Percentiles rank a stretch among this genome's conserved stretches.
Conservation (phyloP, 2,113 vertebrate genomes). For the Seriola aureovittata region DNA sequence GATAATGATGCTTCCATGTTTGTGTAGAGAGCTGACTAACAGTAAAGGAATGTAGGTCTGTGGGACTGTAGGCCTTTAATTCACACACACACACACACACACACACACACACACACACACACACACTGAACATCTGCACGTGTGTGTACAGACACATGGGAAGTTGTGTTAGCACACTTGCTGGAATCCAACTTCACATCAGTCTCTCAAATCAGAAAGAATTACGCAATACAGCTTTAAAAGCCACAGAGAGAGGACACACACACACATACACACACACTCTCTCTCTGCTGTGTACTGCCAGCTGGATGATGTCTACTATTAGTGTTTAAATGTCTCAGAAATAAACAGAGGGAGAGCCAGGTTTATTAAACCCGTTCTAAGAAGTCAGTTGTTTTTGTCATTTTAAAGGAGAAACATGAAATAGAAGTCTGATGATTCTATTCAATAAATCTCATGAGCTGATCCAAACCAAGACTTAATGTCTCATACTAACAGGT, state of each 20-base stretch:
- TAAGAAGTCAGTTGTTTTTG: neutral
- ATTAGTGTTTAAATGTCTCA: neutral
- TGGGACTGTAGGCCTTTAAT: conserved; percentile 28
- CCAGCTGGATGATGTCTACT: neutral
- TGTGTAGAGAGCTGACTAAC: conserved; percentile 57
- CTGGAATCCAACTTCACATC: conserved; percentile 22
- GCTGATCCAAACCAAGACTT: neutral
- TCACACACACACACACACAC: neutral
- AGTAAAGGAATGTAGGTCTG: conserved; percentile 58
- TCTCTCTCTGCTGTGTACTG: neutral
- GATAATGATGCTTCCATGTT: conserved; percentile 18
- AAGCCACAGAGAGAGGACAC: neutral
- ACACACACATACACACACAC: neutral
- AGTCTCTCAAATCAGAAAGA: conserved; percentile 27
- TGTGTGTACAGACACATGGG: neutral
- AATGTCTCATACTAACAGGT: no score
- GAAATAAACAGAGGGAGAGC: neutral
- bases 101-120: no score
- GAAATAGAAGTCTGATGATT: neutral
- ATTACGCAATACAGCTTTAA: conserved; percentile 30
- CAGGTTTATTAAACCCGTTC: neutral
- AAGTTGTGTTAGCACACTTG: conserved; percentile 35
- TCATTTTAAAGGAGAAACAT: neutral
- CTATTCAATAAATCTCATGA: neutral
- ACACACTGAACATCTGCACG: neutral